A percentile compares a stretch with the other conserved stretches of the same genome.
phyloP scores from a whole-genome alignment of 1,140 invertebrate species.

The Drosophila mauritiana region DNA sequence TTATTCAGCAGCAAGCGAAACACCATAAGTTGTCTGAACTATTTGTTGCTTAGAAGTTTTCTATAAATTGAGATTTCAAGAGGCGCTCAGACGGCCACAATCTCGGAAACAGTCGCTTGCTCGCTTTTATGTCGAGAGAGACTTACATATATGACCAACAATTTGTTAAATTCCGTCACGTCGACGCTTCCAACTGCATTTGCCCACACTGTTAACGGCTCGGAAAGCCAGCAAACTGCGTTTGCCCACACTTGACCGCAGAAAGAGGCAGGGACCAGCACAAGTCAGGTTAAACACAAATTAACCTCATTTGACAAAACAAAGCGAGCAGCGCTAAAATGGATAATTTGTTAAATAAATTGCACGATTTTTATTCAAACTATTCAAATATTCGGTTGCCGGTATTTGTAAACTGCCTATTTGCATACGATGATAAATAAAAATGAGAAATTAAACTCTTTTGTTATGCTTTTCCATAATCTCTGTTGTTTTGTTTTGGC shows the following conservation, averaged over 20 bases:
- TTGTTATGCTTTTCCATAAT: constrained; percentile 50
- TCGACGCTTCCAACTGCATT: constrained; percentile 37
- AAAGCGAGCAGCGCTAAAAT: constrained; percentile 78
- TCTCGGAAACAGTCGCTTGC: too few species aligned
- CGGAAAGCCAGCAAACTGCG: constrained; percentile 34
- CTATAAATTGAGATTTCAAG: too few species aligned
- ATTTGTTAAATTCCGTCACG: constrained; percentile 19
- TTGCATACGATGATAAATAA: constrained; percentile 77
- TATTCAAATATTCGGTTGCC: constrained; percentile 49
- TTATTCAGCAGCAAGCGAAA: too few species aligned
- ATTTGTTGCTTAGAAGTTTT: too few species aligned
- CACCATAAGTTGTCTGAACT: too few species aligned
- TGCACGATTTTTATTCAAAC: constrained; percentile 69
- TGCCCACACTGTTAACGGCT: constrained; percentile 26
- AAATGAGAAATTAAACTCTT: constrained; percentile 60
- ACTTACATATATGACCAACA: neutral
- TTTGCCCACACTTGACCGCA: constrained; percentile 50
- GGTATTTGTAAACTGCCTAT: constrained; percentile 56
- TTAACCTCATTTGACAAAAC: constrained; percentile 84
- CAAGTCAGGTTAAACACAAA: constrained; percentile 77
- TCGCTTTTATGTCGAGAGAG: too few species aligned
- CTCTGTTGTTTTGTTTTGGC: constrained; percentile 39
- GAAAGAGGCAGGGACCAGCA: constrained; percentile 8
- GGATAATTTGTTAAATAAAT: constrained; percentile 85
- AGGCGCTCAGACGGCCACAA: too few species aligned